Base-by-base conservation (phyloP, 2,888 invertebrate species). In the Chymomyza procnemis region DNA sequence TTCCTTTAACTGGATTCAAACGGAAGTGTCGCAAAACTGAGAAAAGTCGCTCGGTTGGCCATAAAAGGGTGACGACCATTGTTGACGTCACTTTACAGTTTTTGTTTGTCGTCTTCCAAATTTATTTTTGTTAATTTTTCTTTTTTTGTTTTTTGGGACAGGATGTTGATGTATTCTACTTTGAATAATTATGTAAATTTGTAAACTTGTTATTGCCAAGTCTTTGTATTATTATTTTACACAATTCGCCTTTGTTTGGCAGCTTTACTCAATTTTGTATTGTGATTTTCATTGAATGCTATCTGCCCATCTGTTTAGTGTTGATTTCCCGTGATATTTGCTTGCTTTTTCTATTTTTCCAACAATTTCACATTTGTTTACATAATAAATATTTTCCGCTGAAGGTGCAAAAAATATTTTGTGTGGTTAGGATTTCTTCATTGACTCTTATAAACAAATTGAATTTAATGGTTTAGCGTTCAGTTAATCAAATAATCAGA, bases 161-260 rank as follows among this genome's bases (percentile, higher is more conserved):
- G 52, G 50, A 47, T 48, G 48, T 52, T 55, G 67, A 75, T 67
- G 65, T 67, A 67, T 67, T 73, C 67, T 30, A 21, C 22, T 52
- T 61, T 59, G 65, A 67, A 67, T 66, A 73, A 67, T 67, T 76
- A 75, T 74, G 78, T 66, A 65, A 65, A 77, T 68, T 61, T 50
- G 16, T 60, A 52, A 21, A 48, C 16, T 22, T 63, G 66, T 77
- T 71, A 70, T 74, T 69, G 52, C 55, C 8, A 19, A 34, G 52
- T 30, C 47, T 64, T 67, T 61, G 21, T 54, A 58, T 21, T 21
- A 55, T 61, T 69, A 26, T 46, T n/a, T n/a, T n/a, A n/a, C n/a
- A 63, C 41, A 64, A 46, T 64, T 57, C 41, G 52, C 54, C 34
- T 54, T 57, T 65, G 34, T 64, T 47, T 64, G 21, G n/a, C 46